These are phyloP conservation scores for Tholera decimalis DNA, from an alignment of 2,888 invertebrate species.

Conservation along the genomic window DNA sequence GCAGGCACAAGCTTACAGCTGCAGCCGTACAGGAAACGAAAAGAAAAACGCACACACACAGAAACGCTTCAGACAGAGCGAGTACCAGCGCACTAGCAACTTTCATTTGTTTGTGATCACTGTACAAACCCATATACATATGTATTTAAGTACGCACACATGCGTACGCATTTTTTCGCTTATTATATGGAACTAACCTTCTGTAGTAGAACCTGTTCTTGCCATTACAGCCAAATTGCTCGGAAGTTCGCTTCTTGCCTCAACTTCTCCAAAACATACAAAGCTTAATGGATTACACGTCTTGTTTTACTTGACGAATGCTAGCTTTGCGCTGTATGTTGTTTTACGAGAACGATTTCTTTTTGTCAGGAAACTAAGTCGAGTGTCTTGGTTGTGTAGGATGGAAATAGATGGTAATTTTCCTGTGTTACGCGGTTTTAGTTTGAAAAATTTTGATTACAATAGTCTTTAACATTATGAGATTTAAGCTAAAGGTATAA, in stretches of 20 bases:
- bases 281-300: conserved; percentile 72
- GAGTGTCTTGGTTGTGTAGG: conserved; percentile 30
- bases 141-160: too few species aligned
- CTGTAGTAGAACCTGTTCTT: not conserved
- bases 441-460: not conserved
- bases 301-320: conserved; percentile 65
- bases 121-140: too few species aligned
- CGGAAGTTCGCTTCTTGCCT: conserved; percentile 64
- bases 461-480: not conserved
- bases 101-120: not conserved
- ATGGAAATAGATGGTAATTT: conserved; percentile 28
- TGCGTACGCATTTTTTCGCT: not conserved
- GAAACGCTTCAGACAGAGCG: not conserved
- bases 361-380: conserved; percentile 46
- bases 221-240: conserved; percentile 64
- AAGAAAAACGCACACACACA: not conserved
- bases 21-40: too few species aligned
- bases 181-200: not conserved
- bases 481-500: not conserved
- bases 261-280: conserved; percentile 66
- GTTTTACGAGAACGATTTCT: conserved; percentile 46
- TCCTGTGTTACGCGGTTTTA: not conserved
- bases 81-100: not conserved
- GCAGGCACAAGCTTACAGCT: too few species aligned
- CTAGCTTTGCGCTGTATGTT: conserved; percentile 58